Evolutionary conservation across 2,888 invertebrate genomes (phyloP).

Genomic region (Lepas anatifera): DNA sequence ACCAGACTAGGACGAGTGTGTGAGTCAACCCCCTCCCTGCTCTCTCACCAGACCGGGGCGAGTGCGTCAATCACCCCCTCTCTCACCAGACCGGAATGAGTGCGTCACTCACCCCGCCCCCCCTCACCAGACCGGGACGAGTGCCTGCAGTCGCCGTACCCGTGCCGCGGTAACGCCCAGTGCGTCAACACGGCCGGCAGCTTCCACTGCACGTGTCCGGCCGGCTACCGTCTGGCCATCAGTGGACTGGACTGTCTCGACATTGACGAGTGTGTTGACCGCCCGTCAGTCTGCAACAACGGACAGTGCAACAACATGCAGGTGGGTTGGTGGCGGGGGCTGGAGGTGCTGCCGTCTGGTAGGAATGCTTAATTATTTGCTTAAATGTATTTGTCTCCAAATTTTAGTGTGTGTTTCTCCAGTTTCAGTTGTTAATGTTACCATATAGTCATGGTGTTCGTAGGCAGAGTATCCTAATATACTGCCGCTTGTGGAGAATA

Average conservation of each 20-base stretch:
- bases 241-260: conserved; percentile 24
- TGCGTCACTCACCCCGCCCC: background rate
- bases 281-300: conserved; percentile 61
- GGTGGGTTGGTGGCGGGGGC: too few relatives aligned
- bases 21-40: too few relatives aligned
- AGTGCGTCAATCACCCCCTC: too few relatives aligned
- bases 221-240: conserved; percentile 56
- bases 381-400: too few relatives aligned
- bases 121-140: conserved; percentile 50
- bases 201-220: conserved; percentile 60
- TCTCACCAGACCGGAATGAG: too few relatives aligned
- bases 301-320: conserved; percentile 64
- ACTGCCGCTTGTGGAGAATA: too few relatives aligned
- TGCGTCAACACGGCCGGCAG: conserved; percentile 55
- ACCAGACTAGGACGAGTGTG: too few relatives aligned
- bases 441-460: too few relatives aligned
- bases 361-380: too few relatives aligned
- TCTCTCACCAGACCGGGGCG: too few relatives aligned
- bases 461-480: too few relatives aligned
- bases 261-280: conserved; percentile 24
- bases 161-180: conserved; percentile 22
- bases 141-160: conserved; percentile 44
- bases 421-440: background rate
- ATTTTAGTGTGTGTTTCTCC: too few relatives aligned
- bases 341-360: background rate